Conservation (phyloP, 2,113 vertebrate species). For the Microcebus murinus region DNA sequence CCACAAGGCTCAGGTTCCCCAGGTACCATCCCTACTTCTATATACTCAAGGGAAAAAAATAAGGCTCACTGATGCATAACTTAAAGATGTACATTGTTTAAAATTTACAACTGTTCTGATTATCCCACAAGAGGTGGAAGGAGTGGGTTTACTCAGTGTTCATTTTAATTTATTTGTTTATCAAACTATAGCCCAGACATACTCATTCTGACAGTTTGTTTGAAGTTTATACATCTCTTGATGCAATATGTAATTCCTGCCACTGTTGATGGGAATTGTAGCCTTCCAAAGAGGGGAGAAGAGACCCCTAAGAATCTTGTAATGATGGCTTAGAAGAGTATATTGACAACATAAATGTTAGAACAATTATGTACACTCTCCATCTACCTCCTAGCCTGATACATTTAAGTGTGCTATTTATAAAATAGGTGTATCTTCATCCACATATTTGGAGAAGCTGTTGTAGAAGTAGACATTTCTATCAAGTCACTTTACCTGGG, state of each 20-base stretch:
- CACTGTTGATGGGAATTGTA: slow-evolving; percentile 73
- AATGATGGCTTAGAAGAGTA: slow-evolving; percentile 60
- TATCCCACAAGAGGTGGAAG: slow-evolving; percentile 20
- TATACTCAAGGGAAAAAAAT: background rate
- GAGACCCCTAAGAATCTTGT: slow-evolving; percentile 55
- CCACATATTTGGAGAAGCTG: slow-evolving; percentile 55
- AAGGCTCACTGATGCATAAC: background rate
- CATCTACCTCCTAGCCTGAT: slow-evolving; percentile 74
- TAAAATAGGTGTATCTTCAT: slow-evolving; percentile 74
- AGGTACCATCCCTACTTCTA: background rate
- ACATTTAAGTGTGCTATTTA: slow-evolving; percentile 77
- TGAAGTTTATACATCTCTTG: slow-evolving; percentile 62
- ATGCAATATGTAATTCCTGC: slow-evolving; percentile 37
- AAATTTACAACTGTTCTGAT: slow-evolving; percentile 52
- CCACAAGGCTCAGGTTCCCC: background rate
- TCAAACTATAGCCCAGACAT: slow-evolving; percentile 23
- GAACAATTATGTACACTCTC: slow-evolving; percentile 75
- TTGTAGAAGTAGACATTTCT: slow-evolving; percentile 62
- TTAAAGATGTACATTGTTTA: slow-evolving; percentile 45
- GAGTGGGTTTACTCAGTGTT: background rate
- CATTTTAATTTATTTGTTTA: slow-evolving; percentile 53
- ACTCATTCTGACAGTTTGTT: slow-evolving; percentile 53
- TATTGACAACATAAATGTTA: slow-evolving; percentile 77
- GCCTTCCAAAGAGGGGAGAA: background rate
- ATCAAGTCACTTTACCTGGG: slow-evolving; percentile 41